Evolutionary conservation across 2,113 vertebrate genomes (phyloP).

Genomic region (Callithrix jacchus): DNA sequence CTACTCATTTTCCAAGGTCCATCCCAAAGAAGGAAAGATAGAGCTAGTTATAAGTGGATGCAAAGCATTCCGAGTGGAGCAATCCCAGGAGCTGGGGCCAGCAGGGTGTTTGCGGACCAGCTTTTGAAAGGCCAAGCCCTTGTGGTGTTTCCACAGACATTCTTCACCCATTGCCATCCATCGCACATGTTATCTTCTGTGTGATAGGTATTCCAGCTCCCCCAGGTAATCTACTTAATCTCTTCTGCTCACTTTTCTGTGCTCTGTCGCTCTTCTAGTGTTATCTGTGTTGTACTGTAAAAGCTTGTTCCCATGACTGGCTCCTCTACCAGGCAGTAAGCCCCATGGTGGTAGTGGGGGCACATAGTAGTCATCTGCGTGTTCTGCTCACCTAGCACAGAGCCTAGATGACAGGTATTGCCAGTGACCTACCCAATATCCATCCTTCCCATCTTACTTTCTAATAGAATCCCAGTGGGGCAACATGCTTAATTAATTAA

Average conservation of each 20-base stretch:
- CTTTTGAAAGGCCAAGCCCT: neutral
- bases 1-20: constrained; percentile 13
- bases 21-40: neutral
- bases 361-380: neutral
- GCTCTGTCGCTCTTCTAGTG: neutral
- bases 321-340: neutral
- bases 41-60: neutral
- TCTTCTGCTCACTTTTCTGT: neutral
- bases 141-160: neutral
- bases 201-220: neutral
- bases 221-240: neutral
- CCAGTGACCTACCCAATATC: neutral
- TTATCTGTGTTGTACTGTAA: neutral
- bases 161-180: neutral
- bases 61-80: neutral
- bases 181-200: neutral
- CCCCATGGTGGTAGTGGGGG: neutral
- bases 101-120: neutral
- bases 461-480: neutral
- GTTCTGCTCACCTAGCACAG: neutral
- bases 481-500: neutral
- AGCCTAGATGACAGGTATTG: neutral
- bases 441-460: neutral
- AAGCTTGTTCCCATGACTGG: neutral
- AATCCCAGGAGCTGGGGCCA: neutral